These are phyloP conservation scores for Brachymystax lenok DNA, from an alignment of 2,797 vertebrate species.

Conservation along the genomic window DNA sequence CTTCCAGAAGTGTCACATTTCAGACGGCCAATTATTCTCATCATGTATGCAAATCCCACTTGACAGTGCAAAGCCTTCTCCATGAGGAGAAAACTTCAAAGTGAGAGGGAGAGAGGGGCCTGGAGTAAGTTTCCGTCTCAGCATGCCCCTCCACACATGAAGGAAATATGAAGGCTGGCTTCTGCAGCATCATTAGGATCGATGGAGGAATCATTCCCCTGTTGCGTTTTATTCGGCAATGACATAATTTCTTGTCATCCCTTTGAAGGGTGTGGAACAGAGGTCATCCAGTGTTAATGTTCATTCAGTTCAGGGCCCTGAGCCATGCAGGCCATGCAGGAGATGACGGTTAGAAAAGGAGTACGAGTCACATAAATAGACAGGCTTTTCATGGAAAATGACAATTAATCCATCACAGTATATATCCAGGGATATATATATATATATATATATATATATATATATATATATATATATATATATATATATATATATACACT, in stretches of 20 bases:
- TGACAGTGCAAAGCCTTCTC: conserved; percentile 72
- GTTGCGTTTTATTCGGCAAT: conserved; percentile 42
- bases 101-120: conserved; percentile 49
- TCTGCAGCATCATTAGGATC: conserved; percentile 21
- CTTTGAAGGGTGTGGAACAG: conserved; percentile 29
- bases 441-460: too few relatives aligned
- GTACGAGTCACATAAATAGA: background rate
- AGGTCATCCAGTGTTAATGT: conserved; percentile 41
- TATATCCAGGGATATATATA: too few relatives aligned
- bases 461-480: too few relatives aligned
- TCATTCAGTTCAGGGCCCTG: conserved; percentile 22
- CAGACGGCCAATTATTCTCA: conserved; percentile 78
- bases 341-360: background rate
- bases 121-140: conserved; percentile 56
- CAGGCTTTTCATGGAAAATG: background rate
- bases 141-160: conserved; percentile 34
- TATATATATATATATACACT: too few relatives aligned
- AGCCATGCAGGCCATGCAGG: too few relatives aligned
- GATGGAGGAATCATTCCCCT: conserved; percentile 34
- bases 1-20: conserved; percentile 58
- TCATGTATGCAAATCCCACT: conserved; percentile 80
- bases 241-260: conserved; percentile 49
- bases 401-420: background rate
- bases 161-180: conserved; percentile 1
- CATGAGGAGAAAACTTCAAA: conserved; percentile 74